A percentile compares a stretch with the other conserved stretches of the same genome.
Evolutionary conservation across 2,113 vertebrate species (phyloP).

Genomic region (Poeciliopsis turrubarensis): DNA sequence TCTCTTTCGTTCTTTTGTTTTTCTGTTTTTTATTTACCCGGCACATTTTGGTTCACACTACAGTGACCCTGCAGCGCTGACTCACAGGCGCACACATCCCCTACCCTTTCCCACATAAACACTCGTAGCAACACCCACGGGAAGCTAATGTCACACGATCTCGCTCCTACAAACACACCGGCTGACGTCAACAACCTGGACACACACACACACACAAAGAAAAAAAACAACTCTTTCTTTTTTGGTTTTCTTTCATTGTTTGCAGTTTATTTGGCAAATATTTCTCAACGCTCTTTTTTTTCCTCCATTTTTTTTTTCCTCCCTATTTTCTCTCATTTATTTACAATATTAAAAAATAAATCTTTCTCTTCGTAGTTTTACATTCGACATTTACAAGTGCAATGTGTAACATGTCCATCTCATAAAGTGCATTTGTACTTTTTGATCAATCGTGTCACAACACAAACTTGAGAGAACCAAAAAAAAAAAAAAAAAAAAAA

Average conservation of each 20-base stretch:
- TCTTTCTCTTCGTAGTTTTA: slow-evolving; percentile 74
- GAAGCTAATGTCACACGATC: slow-evolving; percentile 24
- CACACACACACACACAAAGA: not conserved
- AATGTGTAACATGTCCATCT: slow-evolving; percentile 76
- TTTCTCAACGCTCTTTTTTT: slow-evolving; percentile 40
- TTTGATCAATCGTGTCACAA: slow-evolving; percentile 48
- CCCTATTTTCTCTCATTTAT: slow-evolving; percentile 33
- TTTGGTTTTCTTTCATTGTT: slow-evolving; percentile 50
- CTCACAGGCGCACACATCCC: slow-evolving; percentile 32
- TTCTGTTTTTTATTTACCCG: slow-evolving; percentile 5
- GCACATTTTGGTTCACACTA: slow-evolving; percentile 29
- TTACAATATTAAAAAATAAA: slow-evolving; percentile 80
- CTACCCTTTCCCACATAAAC: not conserved
- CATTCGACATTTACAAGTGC: slow-evolving; percentile 81
- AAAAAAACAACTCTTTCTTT: slow-evolving; percentile 7
- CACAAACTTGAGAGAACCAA: slow-evolving; percentile 9
- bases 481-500: slow-evolving; percentile 10
- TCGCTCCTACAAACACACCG: not conserved
- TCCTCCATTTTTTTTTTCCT: slow-evolving; percentile 10
- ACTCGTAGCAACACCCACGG: slow-evolving; percentile 24
- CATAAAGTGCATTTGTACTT: slow-evolving; percentile 78
- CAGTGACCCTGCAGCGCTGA: slow-evolving; percentile 48
- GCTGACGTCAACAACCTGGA: slow-evolving; percentile 6
- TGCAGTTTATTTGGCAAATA: slow-evolving; percentile 74
- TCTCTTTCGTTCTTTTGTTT: slow-evolving; percentile 4